Evolutionary conservation across 2,888 invertebrate genomes (phyloP), one percentile per base, ranked within the genome.

Genomic region (Drosophila algonquin): DNA sequence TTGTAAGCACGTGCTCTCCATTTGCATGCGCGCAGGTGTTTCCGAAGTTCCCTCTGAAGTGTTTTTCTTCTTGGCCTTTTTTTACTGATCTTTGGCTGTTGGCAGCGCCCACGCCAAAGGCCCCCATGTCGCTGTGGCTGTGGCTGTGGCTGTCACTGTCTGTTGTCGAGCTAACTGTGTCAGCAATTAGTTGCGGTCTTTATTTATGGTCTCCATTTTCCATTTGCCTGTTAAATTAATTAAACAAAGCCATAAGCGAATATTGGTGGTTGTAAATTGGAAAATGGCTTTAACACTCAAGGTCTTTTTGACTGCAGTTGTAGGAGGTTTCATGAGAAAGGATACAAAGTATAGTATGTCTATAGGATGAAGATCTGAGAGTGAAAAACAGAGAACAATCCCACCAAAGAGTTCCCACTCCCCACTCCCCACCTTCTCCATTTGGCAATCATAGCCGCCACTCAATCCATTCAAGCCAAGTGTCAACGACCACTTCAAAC

Each of bases 131-230:
- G 70, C 80, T 77, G 77, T 68, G 75, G 5, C 40, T 6, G 35
- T 35, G 6, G 6, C 14, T 40, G 35, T 35, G 6, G 6, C 14
- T 40, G 40, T 40, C 40, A n/a, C 40, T 40, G 40, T 40, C 40
- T 40, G 40, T 86, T 82, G 81, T 85, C 84, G 73, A 65, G 74
- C 81, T 74, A 81, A 86, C 87, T 83, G 84, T 86, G 83, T 86
- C 83, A 87, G 87, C 83, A 87, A 83, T 83, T 86, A 86, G 87
- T 83, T 86, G 68, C 73, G 78, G 71, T 69, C 74, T 72, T 83
- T 87, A 83, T 83, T 83, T 87, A 83, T 87, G 80, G 71, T 48
- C 70, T 59, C 78, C 65, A 77, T 78, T 80, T 68, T 75, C 76
- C 63, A 75, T 79, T 81, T 74, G 77, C 79, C 73, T 79, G 87